These are phyloP conservation scores for Rhingia rostrata DNA, from an alignment of 2,888 invertebrate genomes.

Conservation along the genomic window DNA sequence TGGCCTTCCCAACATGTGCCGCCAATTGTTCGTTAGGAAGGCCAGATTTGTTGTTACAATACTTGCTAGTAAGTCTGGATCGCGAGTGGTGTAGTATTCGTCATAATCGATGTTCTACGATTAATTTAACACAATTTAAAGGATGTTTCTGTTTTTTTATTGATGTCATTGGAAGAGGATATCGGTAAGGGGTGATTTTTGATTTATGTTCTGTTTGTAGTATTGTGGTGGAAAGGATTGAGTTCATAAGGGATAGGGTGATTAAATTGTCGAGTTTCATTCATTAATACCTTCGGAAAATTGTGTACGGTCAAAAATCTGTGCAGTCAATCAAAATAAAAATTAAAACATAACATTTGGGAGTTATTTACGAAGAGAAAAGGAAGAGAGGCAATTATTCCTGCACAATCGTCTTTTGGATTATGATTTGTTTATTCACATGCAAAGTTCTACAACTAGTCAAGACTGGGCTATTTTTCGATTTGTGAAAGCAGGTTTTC, in stretches of 20 bases:
- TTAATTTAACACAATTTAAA: constrained; percentile 61
- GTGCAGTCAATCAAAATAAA: too few species aligned
- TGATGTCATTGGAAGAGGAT: constrained; percentile 5
- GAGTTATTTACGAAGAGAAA: background rate
- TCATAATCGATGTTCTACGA: constrained; percentile 93
- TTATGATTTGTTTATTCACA: background rate
- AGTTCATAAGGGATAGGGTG: too few species aligned
- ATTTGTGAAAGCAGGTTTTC: constrained; percentile 15
- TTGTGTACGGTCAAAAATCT: too few species aligned
- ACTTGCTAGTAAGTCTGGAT: constrained; percentile 96
- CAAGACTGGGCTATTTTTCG: background rate
- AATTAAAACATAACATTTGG: background rate
- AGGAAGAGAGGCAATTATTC: too few species aligned
- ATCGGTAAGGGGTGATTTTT: background rate
- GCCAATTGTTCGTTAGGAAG: constrained; percentile 98
- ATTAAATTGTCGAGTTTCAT: too few species aligned
- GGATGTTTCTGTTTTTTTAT: constrained; percentile 26
- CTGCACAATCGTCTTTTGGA: background rate
- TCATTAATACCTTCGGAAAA: too few species aligned
- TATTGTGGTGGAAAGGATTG: too few species aligned
- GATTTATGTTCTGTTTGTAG: background rate
- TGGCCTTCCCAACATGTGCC: constrained; percentile 97
- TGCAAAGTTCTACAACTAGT: background rate
- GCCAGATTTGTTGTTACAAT: constrained; percentile 96
- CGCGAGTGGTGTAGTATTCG: constrained; percentile 98